These are phyloP conservation scores for Drosophila prolongata DNA, from an alignment of 2,888 invertebrate species.

Conservation along the genomic window DNA sequence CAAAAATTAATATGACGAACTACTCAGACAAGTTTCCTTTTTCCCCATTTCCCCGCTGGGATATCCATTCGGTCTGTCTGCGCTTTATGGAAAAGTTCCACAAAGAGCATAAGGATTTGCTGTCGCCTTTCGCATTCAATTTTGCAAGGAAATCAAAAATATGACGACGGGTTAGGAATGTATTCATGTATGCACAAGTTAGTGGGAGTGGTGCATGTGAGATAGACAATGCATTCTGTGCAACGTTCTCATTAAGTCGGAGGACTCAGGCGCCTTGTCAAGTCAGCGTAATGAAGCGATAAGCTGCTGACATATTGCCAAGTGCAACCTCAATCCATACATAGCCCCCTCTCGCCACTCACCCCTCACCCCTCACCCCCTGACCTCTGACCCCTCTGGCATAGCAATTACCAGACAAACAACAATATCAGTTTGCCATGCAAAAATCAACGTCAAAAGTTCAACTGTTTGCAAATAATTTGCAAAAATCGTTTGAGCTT, in stretches of 20 bases:
- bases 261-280: constrained; percentile 50
- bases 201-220: background rate
- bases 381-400: background rate
- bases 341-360: constrained; percentile 3
- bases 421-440: constrained; percentile 54
- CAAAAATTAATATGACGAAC: constrained; percentile 65
- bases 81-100: constrained; percentile 22
- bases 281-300: constrained; percentile 68
- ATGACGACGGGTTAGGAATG: background rate
- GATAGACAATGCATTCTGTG: constrained; percentile 35
- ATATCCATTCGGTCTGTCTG: constrained; percentile 21
- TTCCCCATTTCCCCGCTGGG: constrained; percentile 5
- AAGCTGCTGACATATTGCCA: constrained; percentile 70
- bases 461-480: constrained; percentile 71
- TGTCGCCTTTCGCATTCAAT: constrained; percentile 39
- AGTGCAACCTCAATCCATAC: constrained; percentile 61
- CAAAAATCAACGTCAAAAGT: constrained; percentile 66
- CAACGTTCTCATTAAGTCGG: constrained; percentile 53
- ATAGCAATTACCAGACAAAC: constrained; percentile 60
- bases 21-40: constrained; percentile 54
- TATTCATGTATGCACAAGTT: constrained; percentile 50
- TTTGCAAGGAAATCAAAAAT: constrained; percentile 34
- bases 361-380: background rate
- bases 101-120: constrained; percentile 34
- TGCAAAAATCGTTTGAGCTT: constrained; percentile 67